Conservation (phyloP, 2,113 vertebrate species). For the Trogon surrucura region DNA sequence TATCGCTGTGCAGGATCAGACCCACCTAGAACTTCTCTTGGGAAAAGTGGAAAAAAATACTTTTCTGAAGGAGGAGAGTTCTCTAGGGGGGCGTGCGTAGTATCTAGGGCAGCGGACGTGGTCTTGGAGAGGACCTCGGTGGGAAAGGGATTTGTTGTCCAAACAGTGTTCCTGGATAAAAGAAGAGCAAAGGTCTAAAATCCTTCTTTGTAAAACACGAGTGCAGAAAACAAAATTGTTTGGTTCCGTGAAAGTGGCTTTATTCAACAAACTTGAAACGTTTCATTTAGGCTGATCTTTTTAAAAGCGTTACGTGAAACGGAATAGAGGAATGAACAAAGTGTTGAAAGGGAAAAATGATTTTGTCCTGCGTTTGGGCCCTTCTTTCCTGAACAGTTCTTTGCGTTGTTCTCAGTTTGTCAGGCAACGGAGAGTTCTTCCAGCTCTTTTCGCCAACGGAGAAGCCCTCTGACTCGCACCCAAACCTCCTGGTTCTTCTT, state of each 20-base stretch:
- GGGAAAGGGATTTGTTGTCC: background rate
- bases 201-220: background rate
- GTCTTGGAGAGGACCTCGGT: background rate
- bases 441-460: background rate
- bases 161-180: background rate
- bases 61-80: background rate
- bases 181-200: background rate
- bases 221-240: background rate
- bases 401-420: background rate
- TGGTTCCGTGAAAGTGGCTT: background rate
- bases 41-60: background rate
- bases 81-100: background rate
- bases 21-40: background rate
- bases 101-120: rapidly evolving
- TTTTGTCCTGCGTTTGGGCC: background rate
- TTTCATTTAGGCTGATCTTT: background rate
- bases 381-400: background rate
- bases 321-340: background rate
- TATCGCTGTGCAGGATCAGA: background rate
- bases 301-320: background rate
- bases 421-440: background rate
- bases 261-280: background rate
- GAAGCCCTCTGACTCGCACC: background rate
- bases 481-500: background rate
- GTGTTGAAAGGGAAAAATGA: background rate